A percentile compares a stretch with the other conserved stretches of the same genome.
Evolutionary conservation across 2,888 invertebrate species (phyloP).

Genomic region (Andrena bucephala): DNA sequence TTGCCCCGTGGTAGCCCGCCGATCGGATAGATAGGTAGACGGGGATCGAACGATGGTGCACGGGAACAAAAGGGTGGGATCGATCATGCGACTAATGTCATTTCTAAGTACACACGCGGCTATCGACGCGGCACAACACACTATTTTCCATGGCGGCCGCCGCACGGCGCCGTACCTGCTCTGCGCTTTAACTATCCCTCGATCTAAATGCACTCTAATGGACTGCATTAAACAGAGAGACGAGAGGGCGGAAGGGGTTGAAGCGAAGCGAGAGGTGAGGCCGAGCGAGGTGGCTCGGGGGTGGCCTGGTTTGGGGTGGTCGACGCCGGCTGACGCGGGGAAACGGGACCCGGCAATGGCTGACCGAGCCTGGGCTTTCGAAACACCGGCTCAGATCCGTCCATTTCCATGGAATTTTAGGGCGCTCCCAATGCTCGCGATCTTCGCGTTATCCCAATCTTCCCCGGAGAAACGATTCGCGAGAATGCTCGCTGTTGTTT

Average conservation of each 20-base stretch:
- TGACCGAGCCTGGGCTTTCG: slow-evolving; percentile 70
- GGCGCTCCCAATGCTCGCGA: slow-evolving; percentile 29
- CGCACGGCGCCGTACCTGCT: slow-evolving; percentile 73
- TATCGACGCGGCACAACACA: slow-evolving; percentile 74
- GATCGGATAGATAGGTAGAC: neutral
- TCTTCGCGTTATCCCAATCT: neutral
- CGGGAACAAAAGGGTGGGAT: slow-evolving; percentile 36
- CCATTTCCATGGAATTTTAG: slow-evolving; percentile 52
- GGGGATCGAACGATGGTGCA: neutral
- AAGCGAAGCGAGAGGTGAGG: slow-evolving; percentile 69
- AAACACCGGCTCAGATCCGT: slow-evolving; percentile 59
- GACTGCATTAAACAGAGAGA: slow-evolving; percentile 84
- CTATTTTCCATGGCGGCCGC: slow-evolving; percentile 78
- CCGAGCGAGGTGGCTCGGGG: slow-evolving; percentile 43
- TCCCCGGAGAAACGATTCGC: neutral
- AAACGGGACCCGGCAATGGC: slow-evolving; percentile 59
- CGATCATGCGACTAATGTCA: slow-evolving; percentile 76
- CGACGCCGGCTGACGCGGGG: slow-evolving; percentile 27
- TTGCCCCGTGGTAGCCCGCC: neutral
- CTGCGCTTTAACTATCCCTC: slow-evolving; percentile 84
- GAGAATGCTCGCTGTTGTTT: slow-evolving; percentile 1
- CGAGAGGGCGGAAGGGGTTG: slow-evolving; percentile 67
- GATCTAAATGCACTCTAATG: slow-evolving; percentile 85
- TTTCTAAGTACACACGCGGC: slow-evolving; percentile 75
- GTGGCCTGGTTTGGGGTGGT: slow-evolving; percentile 51